Base-by-base conservation (phyloP, 2,888 invertebrate species). In the Petrolisthes manimaculis region DNA sequence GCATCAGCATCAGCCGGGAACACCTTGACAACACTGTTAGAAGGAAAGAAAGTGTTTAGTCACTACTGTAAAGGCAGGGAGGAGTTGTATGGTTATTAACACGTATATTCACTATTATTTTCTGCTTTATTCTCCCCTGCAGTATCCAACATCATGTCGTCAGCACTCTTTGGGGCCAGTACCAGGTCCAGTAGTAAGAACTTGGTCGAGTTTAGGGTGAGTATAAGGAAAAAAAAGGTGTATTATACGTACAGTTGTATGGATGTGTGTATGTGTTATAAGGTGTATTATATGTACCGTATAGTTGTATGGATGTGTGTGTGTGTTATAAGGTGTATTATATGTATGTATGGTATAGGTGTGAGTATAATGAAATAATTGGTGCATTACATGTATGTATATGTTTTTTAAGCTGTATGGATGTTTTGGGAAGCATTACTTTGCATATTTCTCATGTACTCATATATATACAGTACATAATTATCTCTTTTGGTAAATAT, bases 131-230 rank as follows among this genome's bases (percentile, higher is more conserved):
- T 79, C 53, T 55, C 9, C n/a, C 53, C 55, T n/a, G 53, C 55
- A 69, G 55, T 55, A 53, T 53, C 8, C 24, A 8, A 14, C 80
- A 89, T 74, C 21, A 90, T 90, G 90, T 90, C 90, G 84, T 83
- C 89, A 18, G 96, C 96, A 85, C 93, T 96, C 92, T 96, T 96
- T 93, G 96, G 97, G 55, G 96, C 95, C 91, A 95, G 95, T 86
- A 94, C 95, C 75, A 95, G 97, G 88, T 96, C 96, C 69, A 96
- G 96, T 86, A 97, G 95, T 92, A 97, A 97, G 93, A 97, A 98
- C 94, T 94, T 99, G 91, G 97, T 99, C 1, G 99, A 99, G 94
- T 98, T 98, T 56, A 89, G 75, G 82, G 90, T 88, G 75, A 87
- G 86, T 81, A 37, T 37, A 12, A 24, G 3, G 3, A 37, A 37